Evolutionary conservation across 1,140 invertebrate species (phyloP).

Genomic region (Rhyacophila brunnea): DNA sequence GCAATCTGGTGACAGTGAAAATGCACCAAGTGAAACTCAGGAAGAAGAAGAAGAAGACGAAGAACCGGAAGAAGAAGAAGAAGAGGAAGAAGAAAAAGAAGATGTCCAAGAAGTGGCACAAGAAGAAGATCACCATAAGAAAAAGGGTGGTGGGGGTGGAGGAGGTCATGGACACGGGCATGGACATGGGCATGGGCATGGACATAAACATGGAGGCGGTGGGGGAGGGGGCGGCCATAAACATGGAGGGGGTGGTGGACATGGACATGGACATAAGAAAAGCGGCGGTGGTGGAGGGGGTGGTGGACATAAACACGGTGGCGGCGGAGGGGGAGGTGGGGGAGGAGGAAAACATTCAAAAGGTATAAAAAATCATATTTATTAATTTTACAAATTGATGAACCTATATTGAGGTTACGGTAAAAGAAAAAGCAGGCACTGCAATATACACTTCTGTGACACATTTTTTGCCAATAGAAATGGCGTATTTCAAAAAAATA

Average conservation of each 20-base stretch:
- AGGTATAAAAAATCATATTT: no score
- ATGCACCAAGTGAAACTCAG: constrained; percentile 4
- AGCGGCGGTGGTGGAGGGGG: constrained; percentile 7
- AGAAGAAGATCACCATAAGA: neutral
- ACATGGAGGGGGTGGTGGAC: neutral
- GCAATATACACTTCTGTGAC: no score
- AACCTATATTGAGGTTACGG: no score
- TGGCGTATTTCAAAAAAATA: no score
- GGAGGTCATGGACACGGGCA: constrained; percentile 1
- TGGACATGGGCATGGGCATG: constrained; percentile 1
- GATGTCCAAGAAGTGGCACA: neutral
- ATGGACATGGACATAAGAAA: neutral
- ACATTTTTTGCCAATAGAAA: no score
- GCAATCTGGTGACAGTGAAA: constrained; percentile 1
- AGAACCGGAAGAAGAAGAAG: neutral
- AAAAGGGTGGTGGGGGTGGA: neutral
- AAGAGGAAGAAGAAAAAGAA: neutral
- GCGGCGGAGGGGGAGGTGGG: constrained; percentile 7
- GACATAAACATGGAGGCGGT: neutral
- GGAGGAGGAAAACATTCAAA: constrained; percentile 22
- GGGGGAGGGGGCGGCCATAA: constrained; percentile 4
- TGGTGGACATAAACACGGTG: constrained; percentile 5
- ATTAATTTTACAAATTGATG: no score
- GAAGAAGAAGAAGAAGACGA: neutral
- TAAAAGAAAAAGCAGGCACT: no score